Evolutionary conservation across 2,113 vertebrate species (phyloP).

Genomic region (Camelus bactrianus): DNA sequence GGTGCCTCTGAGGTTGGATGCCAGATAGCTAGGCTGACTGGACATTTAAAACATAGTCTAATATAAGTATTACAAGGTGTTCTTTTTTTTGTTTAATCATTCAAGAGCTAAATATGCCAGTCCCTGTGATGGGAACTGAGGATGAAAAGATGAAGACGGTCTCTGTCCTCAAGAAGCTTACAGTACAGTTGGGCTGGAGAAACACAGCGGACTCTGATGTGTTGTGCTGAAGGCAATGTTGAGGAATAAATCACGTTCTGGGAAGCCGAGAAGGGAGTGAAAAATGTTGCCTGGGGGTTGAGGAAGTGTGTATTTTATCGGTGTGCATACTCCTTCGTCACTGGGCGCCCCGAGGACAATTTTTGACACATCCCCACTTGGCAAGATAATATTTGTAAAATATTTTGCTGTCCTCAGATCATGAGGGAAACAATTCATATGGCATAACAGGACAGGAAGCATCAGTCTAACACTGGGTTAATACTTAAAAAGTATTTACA

Average conservation of each 20-base stretch:
- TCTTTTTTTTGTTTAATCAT: not conserved
- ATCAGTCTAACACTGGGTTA: constrained; percentile 67
- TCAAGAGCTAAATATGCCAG: not conserved
- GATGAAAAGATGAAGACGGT: not conserved
- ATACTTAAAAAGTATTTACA: constrained; percentile 50
- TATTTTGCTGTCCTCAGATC: constrained; percentile 78
- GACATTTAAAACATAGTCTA: not conserved
- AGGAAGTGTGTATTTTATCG: constrained; percentile 62
- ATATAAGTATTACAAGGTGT: not conserved
- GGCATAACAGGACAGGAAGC: constrained; percentile 66
- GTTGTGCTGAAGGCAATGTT: not conserved
- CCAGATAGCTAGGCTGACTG: not conserved
- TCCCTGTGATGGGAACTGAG: not conserved
- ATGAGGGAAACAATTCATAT: constrained; percentile 72
- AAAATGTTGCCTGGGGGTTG: constrained; percentile 62
- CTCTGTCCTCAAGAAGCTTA: constrained; percentile 41
- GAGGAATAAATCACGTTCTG: not conserved
- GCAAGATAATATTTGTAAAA: constrained; percentile 82
- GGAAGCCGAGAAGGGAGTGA: constrained; percentile 53
- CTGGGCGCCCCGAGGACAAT: constrained; percentile 79
- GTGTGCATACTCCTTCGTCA: constrained; percentile 59
- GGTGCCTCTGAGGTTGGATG: not conserved
- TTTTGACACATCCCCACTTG: constrained; percentile 81
- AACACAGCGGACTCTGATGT: not conserved
- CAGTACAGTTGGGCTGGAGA: not conserved